phyloP scores from a whole-genome alignment of 1,140 invertebrate species.

The Aleiodes sp. region DNA sequence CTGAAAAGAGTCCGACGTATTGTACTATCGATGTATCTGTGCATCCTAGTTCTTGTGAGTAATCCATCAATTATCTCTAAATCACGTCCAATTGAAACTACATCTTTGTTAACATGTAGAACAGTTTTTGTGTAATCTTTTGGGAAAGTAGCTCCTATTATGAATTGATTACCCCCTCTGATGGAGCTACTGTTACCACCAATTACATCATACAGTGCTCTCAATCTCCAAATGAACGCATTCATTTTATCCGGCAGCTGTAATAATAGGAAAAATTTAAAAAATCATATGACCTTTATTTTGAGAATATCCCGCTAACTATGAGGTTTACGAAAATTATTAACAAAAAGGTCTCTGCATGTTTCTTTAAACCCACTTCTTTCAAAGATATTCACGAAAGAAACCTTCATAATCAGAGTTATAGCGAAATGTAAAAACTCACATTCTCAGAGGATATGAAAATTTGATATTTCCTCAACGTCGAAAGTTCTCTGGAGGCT shows the following conservation, averaged over 20 bases:
- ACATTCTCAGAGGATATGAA: conserved; percentile 54
- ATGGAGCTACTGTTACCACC: conserved; percentile 45
- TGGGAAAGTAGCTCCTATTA: conserved; percentile 49
- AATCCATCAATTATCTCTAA: conserved; percentile 51
- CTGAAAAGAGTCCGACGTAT: conserved; percentile 52
- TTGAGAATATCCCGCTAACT: too few relatives aligned
- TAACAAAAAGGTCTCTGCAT: too few relatives aligned
- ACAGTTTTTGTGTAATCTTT: conserved; percentile 50
- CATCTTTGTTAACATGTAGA: conserved; percentile 50
- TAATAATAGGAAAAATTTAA: conserved; percentile 18
- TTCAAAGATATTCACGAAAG: too few relatives aligned
- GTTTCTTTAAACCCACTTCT: too few relatives aligned
- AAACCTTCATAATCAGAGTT: too few relatives aligned
- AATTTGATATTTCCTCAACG: conserved; percentile 56
- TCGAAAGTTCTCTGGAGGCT: conserved; percentile 59
- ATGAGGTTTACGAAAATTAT: too few relatives aligned
- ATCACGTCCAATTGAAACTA: conserved; percentile 49
- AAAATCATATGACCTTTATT: too few relatives aligned
- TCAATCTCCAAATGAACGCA: conserved; percentile 46
- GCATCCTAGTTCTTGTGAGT: conserved; percentile 54
- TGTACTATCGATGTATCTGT: conserved; percentile 55
- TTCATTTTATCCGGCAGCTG: conserved; percentile 53
- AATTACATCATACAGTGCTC: conserved; percentile 52
- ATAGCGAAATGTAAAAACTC: conserved; percentile 38
- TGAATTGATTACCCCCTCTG: conserved; percentile 42